Evolutionary conservation across 2,797 vertebrate genomes (phyloP), one percentile per base, ranked within the genome.

Genomic region (Sebastes nivosus): DNA sequence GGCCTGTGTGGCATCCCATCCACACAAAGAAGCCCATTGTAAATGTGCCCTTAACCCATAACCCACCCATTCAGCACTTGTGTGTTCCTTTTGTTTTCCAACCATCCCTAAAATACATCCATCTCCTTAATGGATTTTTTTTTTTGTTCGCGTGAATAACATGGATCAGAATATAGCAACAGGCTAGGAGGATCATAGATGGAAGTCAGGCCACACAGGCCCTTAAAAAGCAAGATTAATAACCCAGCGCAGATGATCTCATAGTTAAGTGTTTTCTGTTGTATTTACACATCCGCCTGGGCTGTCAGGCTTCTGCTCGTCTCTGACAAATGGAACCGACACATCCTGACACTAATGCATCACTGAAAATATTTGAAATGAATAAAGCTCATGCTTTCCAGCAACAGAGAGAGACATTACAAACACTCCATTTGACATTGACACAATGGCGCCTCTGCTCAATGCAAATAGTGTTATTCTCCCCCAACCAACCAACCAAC

Each of bases 251-350:
- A 91, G 91, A 95, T 96, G 95, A 96, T 95, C 94, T 96, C 95
- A 96, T 95, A 94, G 94, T 94, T 95, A 96, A 96, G 95, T 96
- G 95, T 96, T 95, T 95, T 94, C 90, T 92, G 91, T 95, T 95
- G 92, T 96, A 95, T 95, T 96, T 95, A 95, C 94, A 95, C 93
- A 91, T 93, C 85, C 84, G 70, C 81, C 83, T 4, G 13, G 68
- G 82, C 87, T 87, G 90, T 92, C 90, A 74, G 87, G 82, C 78
- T 38, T 90, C 71, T 80, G 84, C 85, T 90, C 67, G 80, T 92
- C 83, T 76, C 83, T 93, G 91, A 95, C 87, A 93, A 94, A 96
- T 95, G 93, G 89, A 85, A 82, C 64, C 29, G 66, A 89, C 85
- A 87, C 91, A 92, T 94, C 89, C 87, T 91, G 92, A 93, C 91